A percentile compares a stretch with the other conserved stretches of the same genome.
phyloP scores from a whole-genome alignment of 2,113 vertebrate genomes.

The Echinops telfairi region DNA sequence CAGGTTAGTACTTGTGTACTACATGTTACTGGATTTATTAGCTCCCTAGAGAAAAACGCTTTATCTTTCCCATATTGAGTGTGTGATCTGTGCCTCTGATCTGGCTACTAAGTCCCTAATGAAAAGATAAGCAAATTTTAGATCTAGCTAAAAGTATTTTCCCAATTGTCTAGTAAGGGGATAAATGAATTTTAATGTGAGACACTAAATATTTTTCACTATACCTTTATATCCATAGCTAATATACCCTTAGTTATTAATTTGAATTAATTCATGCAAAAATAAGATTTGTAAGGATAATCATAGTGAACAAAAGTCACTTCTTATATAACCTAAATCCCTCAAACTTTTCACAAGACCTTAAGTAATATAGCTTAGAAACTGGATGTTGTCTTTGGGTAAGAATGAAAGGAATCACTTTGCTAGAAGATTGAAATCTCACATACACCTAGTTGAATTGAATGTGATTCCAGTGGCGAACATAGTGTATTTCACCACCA shows the following conservation, averaged over 20 bases:
- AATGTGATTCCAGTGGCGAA: conserved; percentile 55
- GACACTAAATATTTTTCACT: conserved; percentile 34
- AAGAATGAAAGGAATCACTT: conserved; percentile 59
- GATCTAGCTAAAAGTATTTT: conserved; percentile 39
- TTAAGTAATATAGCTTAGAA: conserved; percentile 53
- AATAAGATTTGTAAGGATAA: conserved; percentile 58
- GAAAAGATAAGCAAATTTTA: conserved; percentile 72
- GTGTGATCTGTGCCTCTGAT: conserved; percentile 18
- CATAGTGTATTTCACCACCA: conserved; percentile 64
- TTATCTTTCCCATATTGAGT: conserved; percentile 37
- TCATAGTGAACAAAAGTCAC: conserved; percentile 43
- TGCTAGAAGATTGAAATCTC: conserved; percentile 46
- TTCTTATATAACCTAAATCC: conserved; percentile 53
- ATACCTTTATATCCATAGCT: conserved; percentile 43
- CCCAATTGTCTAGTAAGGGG: background rate
- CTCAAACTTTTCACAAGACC: conserved; percentile 33
- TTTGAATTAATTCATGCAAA: conserved; percentile 28
- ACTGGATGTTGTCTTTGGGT: conserved; percentile 41
- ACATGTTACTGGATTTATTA: conserved; percentile 58
- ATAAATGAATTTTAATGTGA: conserved; percentile 58
- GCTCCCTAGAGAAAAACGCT: conserved; percentile 48
- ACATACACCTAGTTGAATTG: background rate
- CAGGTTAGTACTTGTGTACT: conserved; percentile 84
- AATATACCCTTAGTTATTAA: conserved; percentile 38
- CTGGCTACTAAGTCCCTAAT: conserved; percentile 40